Evolutionary conservation across 2,797 vertebrate species (phyloP).

Genomic region (Huso huso): DNA sequence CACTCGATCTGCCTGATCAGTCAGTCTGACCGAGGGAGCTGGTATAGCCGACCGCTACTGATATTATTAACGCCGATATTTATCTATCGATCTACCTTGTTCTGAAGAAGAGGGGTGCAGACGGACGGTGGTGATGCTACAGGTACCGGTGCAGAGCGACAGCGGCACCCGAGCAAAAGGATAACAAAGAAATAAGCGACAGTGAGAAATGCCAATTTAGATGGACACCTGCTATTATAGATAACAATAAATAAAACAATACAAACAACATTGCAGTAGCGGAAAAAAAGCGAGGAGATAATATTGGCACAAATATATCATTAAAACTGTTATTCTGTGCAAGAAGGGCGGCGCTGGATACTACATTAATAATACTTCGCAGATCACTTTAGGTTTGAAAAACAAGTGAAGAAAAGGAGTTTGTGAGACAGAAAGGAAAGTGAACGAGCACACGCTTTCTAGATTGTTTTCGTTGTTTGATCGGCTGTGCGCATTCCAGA

Average conservation of each 20-base stretch:
- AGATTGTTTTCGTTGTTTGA: not conserved
- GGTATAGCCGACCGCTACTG: slow-evolving; percentile 29
- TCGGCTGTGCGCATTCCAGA: too few species aligned
- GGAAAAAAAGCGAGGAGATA: too few species aligned
- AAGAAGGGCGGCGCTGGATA: too few species aligned
- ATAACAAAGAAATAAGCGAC: not conserved
- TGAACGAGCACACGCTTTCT: not conserved
- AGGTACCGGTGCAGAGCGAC: slow-evolving; percentile 10
- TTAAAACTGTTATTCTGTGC: too few species aligned
- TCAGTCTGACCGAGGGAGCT: slow-evolving; percentile 31
- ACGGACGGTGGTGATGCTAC: not conserved
- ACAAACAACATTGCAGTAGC: too few species aligned
- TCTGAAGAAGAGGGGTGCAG: slow-evolving; percentile 9
- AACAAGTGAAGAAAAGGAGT: not conserved
- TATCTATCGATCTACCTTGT: slow-evolving; percentile 30
- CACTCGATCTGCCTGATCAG: slow-evolving; percentile 39
- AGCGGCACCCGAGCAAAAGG: slow-evolving; percentile 29
- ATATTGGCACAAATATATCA: too few species aligned
- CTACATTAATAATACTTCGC: too few species aligned
- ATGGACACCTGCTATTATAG: too few species aligned
- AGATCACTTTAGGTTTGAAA: too few species aligned
- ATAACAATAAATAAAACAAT: too few species aligned
- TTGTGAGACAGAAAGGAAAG: slow-evolving; percentile 2
- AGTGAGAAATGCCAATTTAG: slow-evolving; percentile 3
- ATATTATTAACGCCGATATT: slow-evolving; percentile 33